Percentiles rank a stretch among this genome's conserved stretches.
These are phyloP conservation scores for Rallus crepitans DNA, from an alignment of 2,797 vertebrate genomes.

Conservation along the genomic window DNA sequence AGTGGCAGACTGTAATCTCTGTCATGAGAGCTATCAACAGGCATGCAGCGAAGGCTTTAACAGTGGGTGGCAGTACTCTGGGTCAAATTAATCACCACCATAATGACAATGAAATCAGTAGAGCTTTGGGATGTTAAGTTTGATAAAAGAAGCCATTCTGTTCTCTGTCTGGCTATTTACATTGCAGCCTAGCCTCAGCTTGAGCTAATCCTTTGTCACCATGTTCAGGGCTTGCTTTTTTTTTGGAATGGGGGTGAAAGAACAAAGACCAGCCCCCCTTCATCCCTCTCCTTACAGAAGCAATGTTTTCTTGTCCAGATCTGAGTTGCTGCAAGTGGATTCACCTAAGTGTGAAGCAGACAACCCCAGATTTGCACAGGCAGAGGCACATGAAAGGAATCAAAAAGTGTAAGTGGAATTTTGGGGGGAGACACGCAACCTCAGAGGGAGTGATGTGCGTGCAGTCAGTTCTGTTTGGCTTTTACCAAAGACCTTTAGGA, in stretches of 20 bases:
- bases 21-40: conserved; percentile 65
- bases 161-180: conserved; percentile 54
- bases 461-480: background rate
- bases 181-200: conserved; percentile 27
- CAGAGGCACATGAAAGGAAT: conserved; percentile 10
- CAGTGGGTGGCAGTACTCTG: conserved; percentile 64
- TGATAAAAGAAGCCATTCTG: conserved; percentile 65
- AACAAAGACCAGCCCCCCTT: conserved; percentile 26
- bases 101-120: conserved; percentile 70
- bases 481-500: background rate
- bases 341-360: conserved; percentile 43
- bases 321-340: conserved; percentile 12
- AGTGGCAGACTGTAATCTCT: conserved; percentile 58
- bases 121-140: conserved; percentile 69
- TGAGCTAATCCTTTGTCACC: conserved; percentile 56
- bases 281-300: background rate
- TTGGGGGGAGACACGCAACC: background rate
- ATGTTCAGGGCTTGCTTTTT: background rate
- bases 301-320: conserved; percentile 21
- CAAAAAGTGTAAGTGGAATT: background rate
- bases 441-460: background rate
- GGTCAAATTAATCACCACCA: conserved; percentile 70
- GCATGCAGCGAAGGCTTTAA: conserved; percentile 51
- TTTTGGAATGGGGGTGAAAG: background rate
- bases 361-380: background rate